A percentile compares a stretch with the other conserved stretches of the same genome.
Conservation (phyloP, 2,888 invertebrate genomes). For the Ormyrus rosae region DNA sequence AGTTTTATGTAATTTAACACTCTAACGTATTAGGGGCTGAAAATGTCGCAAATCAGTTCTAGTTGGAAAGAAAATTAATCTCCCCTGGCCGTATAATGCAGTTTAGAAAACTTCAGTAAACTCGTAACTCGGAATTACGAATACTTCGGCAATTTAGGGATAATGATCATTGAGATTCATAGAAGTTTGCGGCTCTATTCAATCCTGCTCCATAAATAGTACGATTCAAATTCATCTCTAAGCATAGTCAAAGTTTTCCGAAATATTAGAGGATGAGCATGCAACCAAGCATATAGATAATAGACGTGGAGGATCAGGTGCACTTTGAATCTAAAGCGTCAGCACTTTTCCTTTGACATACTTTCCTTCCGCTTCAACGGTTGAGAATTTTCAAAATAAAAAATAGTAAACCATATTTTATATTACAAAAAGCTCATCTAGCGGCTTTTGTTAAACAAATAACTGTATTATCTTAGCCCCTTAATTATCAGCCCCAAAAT, state of each 20-base stretch:
- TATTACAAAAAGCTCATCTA: too few species aligned
- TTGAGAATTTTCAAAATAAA: too few species aligned
- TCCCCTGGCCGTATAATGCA: background rate
- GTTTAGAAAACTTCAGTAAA: constrained; percentile 14
- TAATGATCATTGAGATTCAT: background rate
- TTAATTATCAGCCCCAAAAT: too few species aligned
- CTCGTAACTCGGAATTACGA: background rate
- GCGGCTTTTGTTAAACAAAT: too few species aligned
- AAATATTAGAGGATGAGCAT: background rate
- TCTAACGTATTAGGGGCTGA: background rate
- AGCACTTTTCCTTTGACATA: too few species aligned
- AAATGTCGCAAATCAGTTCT: background rate
- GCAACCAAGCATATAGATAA: background rate
- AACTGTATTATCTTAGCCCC: too few species aligned
- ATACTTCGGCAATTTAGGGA: constrained; percentile 11
- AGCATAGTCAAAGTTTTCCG: background rate
- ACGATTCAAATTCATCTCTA: background rate
- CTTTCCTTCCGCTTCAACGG: too few species aligned
- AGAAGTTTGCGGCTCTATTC: constrained; percentile 3
- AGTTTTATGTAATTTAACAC: too few species aligned
- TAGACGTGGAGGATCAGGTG: too few species aligned
- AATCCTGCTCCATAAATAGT: constrained; percentile 3
- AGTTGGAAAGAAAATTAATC: background rate
- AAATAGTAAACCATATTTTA: too few species aligned
- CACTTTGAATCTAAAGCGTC: too few species aligned